Percentiles rank a stretch among this genome's conserved stretches.
Evolutionary conservation across 1,140 invertebrate genomes (phyloP).

Genomic region (Carposina sasakii): DNA sequence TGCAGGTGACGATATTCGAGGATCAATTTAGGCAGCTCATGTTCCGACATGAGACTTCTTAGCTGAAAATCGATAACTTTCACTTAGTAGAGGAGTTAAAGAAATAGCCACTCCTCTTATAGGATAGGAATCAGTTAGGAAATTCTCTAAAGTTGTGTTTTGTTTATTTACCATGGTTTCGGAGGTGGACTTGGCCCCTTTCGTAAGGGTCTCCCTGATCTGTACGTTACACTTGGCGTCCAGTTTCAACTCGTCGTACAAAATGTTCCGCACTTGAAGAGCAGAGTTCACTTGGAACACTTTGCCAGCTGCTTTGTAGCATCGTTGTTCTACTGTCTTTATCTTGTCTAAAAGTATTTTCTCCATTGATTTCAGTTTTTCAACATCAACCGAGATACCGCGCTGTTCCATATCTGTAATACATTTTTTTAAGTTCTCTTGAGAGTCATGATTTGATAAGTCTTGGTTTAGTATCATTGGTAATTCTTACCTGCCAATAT

Average conservation of each 20-base stretch:
- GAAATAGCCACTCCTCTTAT: too few species aligned
- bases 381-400: constrained; percentile 59
- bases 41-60: constrained; percentile 52
- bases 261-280: constrained; percentile 68
- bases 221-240: constrained; percentile 59
- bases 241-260: constrained; percentile 74
- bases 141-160: too few species aligned
- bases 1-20: constrained; percentile 71
- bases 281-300: constrained; percentile 71
- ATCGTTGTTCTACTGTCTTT: constrained; percentile 56
- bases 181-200: constrained; percentile 73
- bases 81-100: too few species aligned
- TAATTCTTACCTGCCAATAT: constrained; percentile 69
- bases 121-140: too few species aligned
- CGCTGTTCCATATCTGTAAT: constrained; percentile 65
- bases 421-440: neutral
- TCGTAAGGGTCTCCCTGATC: constrained; percentile 61
- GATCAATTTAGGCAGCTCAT: constrained; percentile 72
- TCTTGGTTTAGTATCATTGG: too few species aligned
- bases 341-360: constrained; percentile 48
- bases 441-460: neutral
- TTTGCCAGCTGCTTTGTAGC: constrained; percentile 63
- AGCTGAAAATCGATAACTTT: too few species aligned
- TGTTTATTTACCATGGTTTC: constrained; percentile 67
- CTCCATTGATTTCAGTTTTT: constrained; percentile 61